phyloP scores from a whole-genome alignment of 2,113 vertebrate genomes.

The Nipponia nippon region DNA sequence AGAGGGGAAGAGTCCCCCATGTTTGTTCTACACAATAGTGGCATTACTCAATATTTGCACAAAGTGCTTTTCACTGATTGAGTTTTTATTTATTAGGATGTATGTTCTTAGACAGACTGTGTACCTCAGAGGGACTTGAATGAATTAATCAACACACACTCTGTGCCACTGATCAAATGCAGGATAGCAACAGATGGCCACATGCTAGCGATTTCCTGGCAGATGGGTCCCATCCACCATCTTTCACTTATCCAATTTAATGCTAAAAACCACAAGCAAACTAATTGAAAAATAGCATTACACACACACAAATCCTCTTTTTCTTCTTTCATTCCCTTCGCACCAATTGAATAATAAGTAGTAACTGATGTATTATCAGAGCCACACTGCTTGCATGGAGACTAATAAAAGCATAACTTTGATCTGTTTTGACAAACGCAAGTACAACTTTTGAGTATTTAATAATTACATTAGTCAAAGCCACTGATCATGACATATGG shows the following conservation, averaged over 20 bases:
- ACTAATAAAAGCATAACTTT: slow-evolving; percentile 43
- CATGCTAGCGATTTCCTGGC: slow-evolving; percentile 31
- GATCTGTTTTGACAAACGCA: slow-evolving; percentile 54
- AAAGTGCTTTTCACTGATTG: background rate
- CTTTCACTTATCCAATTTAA: slow-evolving; percentile 40
- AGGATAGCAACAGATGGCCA: slow-evolving; percentile 36
- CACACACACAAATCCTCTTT: background rate
- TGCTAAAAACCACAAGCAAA: slow-evolving; percentile 8
- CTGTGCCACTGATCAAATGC: slow-evolving; percentile 8
- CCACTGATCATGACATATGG: background rate
- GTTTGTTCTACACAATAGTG: background rate
- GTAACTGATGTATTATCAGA: background rate
- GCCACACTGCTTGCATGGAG: background rate
- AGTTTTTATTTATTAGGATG: slow-evolving; percentile 16
- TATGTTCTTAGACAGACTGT: background rate
- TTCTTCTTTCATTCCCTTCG: background rate
- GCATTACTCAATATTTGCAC: background rate
- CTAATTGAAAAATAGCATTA: slow-evolving; percentile 39
- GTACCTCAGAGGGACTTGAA: background rate
- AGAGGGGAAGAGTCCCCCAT: background rate
- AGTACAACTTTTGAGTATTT: slow-evolving; percentile 43
- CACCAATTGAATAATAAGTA: slow-evolving; percentile 13
- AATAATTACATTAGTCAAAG: slow-evolving; percentile 51
- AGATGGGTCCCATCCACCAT: slow-evolving; percentile 22
- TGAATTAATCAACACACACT: slow-evolving; percentile 10